Evolutionary conservation across 2,888 invertebrate species (phyloP).

Genomic region (Synergus gifuensis): DNA sequence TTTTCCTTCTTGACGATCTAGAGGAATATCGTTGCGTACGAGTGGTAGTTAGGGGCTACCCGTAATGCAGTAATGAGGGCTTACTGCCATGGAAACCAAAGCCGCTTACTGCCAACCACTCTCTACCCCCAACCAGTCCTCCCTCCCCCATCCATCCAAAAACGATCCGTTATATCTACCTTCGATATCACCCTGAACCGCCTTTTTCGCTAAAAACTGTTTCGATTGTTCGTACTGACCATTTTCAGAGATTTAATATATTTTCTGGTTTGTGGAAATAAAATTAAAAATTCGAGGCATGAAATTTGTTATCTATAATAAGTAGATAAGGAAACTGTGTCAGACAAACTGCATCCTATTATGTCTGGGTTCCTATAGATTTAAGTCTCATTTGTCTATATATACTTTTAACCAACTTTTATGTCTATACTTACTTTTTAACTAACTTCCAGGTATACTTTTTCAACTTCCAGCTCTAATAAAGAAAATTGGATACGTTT

Average conservation of each 20-base stretch:
- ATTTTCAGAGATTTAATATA: conserved; percentile 6
- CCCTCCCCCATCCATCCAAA: conserved; percentile 49
- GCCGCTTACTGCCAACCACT: conserved; percentile 77
- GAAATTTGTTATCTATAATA: not conserved
- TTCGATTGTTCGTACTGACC: conserved; percentile 48
- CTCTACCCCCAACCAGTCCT: conserved; percentile 60
- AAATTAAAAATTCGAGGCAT: not conserved
- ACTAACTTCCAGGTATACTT: no score
- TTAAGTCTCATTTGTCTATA: no score
- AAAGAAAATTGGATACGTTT: not conserved
- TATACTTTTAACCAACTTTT: no score
- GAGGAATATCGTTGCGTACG: conserved; percentile 73
- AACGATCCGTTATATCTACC: conserved; percentile 62
- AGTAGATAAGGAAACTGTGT: no score
- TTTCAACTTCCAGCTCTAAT: not conserved
- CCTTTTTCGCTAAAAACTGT: conserved; percentile 59
- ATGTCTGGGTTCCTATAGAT: no score
- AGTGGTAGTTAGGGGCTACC: conserved; percentile 75
- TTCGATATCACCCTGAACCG: conserved; percentile 67
- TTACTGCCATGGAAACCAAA: conserved; percentile 78
- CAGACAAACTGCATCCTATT: no score
- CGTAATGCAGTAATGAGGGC: conserved; percentile 78
- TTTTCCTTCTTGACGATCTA: conserved; percentile 48
- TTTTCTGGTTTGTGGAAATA: not conserved
- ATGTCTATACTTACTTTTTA: no score